Percentiles rank a stretch among this genome's conserved stretches.
Evolutionary conservation across 1,140 invertebrate species (phyloP).

Genomic region (Pseudobourletiella spinata): DNA sequence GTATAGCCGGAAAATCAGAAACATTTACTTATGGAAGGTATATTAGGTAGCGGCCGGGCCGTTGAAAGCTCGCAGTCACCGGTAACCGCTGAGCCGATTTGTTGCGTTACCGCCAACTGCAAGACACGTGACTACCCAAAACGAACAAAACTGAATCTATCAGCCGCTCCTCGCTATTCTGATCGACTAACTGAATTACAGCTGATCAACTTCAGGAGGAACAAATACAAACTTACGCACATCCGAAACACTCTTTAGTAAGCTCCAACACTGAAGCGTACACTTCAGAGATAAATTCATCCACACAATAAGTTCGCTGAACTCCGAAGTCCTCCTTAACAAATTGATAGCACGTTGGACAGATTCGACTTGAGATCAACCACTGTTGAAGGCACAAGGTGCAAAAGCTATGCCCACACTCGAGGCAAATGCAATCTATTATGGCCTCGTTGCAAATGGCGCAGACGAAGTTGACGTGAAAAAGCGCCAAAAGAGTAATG

Average conservation of each 20-base stretch:
- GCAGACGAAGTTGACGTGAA: not conserved
- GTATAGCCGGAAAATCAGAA: too few species aligned
- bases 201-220: too few species aligned
- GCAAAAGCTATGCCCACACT: constrained; percentile 7
- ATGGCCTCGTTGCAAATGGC: constrained; percentile 3
- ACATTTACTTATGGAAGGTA: too few species aligned
- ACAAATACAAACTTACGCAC: too few species aligned
- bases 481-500: not conserved
- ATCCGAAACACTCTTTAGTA: not conserved
- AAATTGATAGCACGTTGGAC: not conserved
- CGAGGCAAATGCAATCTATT: constrained; percentile 2
- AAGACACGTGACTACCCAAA: too few species aligned
- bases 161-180: too few species aligned
- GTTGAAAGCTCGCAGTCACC: too few species aligned
- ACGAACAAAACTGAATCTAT: too few species aligned
- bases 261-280: not conserved
- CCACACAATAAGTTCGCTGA: not conserved
- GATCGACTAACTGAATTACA: too few species aligned
- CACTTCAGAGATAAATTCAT: constrained; percentile 1
- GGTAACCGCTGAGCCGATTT: too few species aligned
- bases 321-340: not conserved
- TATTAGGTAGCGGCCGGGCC: too few species aligned
- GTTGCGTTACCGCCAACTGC: too few species aligned
- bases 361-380: not conserved
- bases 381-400: not conserved